These are phyloP conservation scores for Centrocercus urophasianus DNA, from an alignment of 2,113 vertebrate genomes.

Conservation along the genomic window DNA sequence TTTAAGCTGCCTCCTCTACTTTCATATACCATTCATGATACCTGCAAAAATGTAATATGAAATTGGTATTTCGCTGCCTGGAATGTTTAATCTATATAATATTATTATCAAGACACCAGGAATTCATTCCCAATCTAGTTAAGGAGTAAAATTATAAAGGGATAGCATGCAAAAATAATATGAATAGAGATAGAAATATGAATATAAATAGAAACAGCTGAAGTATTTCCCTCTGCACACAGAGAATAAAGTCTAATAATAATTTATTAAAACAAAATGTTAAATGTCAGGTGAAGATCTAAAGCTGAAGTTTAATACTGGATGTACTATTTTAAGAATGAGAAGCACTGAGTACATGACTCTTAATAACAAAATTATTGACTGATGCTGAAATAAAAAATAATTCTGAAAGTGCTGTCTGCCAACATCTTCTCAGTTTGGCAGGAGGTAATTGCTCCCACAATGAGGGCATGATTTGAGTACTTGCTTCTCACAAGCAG, in stretches of 20 bases:
- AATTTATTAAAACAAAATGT: conserved; percentile 53
- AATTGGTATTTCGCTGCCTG: conserved; percentile 40
- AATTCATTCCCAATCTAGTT: conserved; percentile 40
- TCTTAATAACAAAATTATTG: not conserved
- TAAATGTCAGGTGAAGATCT: conserved; percentile 29
- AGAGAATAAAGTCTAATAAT: conserved; percentile 54
- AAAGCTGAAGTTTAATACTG: conserved; percentile 5
- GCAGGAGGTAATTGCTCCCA: not conserved
- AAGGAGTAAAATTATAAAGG: conserved; percentile 66
- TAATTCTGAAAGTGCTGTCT: not conserved
- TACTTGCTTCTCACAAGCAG: not conserved
- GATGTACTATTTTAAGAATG: not conserved
- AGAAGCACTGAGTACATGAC: not conserved
- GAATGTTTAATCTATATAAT: conserved; percentile 35
- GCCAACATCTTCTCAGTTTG: not conserved
- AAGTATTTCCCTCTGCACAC: conserved; percentile 51
- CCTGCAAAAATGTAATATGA: conserved; percentile 24
- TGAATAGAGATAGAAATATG: not conserved
- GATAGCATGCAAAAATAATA: conserved; percentile 54
- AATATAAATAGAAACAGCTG: conserved; percentile 62
- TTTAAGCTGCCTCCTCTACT: conserved; percentile 30
- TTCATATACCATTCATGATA: conserved; percentile 11
- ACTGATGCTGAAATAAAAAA: conserved; percentile 9
- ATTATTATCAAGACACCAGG: conserved; percentile 26
- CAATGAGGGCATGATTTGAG: not conserved